Evolutionary conservation across 1,140 invertebrate species (phyloP).

Genomic region (Hypothenemus hampei): DNA sequence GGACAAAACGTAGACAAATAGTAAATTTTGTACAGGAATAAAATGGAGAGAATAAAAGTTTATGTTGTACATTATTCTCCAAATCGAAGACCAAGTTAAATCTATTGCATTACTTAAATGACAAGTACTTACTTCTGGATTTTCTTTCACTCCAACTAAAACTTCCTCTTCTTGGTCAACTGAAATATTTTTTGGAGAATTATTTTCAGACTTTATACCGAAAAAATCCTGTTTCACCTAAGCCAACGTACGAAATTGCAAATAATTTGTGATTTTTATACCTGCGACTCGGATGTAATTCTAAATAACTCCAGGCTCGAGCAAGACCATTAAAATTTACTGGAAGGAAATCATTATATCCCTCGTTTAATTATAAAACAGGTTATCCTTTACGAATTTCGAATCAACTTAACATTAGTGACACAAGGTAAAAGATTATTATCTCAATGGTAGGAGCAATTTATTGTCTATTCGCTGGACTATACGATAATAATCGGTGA

Average conservation of each 20-base stretch:
- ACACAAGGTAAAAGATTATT: too few relatives aligned
- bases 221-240: not conserved
- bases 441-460: too few relatives aligned
- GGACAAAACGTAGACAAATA: not conserved
- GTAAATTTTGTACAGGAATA: not conserved
- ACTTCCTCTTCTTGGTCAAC: constrained; percentile 2
- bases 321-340: not conserved
- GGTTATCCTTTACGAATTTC: too few relatives aligned
- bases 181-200: not conserved
- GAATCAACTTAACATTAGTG: too few relatives aligned
- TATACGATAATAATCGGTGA: too few relatives aligned
- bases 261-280: not conserved
- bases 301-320: not conserved
- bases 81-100: not conserved
- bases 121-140: not conserved
- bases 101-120: not conserved
- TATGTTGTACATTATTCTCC: not conserved
- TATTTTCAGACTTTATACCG: not conserved
- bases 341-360: too few relatives aligned
- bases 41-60: not conserved
- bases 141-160: not conserved
- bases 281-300: not conserved
- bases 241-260: not conserved
- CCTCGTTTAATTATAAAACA: too few relatives aligned
- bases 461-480: too few relatives aligned